These are phyloP conservation scores for Melanaphis sacchari DNA, from an alignment of 1,140 invertebrate species.

Conservation along the genomic window DNA sequence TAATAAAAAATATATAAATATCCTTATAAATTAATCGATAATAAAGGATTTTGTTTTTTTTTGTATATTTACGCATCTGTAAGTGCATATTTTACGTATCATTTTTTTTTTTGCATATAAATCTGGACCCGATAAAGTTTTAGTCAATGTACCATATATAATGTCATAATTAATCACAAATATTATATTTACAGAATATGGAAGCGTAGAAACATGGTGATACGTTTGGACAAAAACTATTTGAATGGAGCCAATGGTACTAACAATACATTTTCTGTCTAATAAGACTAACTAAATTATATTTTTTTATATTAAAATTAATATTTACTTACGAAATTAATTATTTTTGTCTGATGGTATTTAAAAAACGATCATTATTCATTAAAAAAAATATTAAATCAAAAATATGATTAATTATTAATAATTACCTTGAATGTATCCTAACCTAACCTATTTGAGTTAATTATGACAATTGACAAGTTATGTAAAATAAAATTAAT, in stretches of 20 bases:
- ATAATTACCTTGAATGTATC: background rate
- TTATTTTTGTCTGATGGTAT: background rate
- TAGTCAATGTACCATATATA: background rate
- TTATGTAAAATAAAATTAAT: background rate
- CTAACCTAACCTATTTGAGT: background rate
- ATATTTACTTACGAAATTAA: background rate
- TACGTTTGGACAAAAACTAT: background rate
- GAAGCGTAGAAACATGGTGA: background rate
- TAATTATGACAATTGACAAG: too few species aligned
- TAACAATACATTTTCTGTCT: background rate
- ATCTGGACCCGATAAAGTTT: background rate
- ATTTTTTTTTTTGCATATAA: background rate
- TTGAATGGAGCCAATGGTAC: background rate
- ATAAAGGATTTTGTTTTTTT: too few species aligned
- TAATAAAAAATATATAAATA: background rate
- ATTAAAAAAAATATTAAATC: background rate
- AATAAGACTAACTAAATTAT: background rate
- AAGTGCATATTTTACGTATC: too few species aligned
- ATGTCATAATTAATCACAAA: background rate
- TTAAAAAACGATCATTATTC: background rate
- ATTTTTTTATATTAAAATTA: conserved; percentile 2
- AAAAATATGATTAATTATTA: background rate
- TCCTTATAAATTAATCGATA: too few species aligned
- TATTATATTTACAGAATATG: background rate
- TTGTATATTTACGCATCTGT: too few species aligned